Evolutionary conservation across 2,113 vertebrate species (phyloP).

Genomic region (Petrocephalus zakoni): DNA sequence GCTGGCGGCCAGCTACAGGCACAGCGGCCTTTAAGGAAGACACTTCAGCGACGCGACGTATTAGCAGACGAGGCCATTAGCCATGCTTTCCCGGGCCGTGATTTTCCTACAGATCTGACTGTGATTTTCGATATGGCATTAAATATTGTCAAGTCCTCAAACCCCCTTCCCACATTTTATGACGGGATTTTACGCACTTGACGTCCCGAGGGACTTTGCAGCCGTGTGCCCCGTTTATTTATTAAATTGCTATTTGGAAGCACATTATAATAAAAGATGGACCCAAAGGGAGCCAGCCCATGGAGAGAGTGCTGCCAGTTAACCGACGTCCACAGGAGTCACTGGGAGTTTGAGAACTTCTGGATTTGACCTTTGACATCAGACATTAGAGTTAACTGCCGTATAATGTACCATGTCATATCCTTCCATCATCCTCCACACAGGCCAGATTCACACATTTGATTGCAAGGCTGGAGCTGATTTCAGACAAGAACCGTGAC

Average conservation of each 20-base stretch:
- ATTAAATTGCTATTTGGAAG: background rate
- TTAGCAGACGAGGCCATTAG: slow-evolving; percentile 3
- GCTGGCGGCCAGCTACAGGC: background rate
- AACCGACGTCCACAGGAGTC: background rate
- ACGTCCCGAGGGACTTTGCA: background rate
- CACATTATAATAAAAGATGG: background rate
- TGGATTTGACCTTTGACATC: background rate
- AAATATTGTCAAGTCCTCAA: background rate
- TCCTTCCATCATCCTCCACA: background rate
- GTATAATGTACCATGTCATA: background rate
- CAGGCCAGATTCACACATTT: background rate
- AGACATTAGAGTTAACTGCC: background rate
- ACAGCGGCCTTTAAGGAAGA: background rate
- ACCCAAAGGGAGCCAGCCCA: background rate
- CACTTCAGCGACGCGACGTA: background rate
- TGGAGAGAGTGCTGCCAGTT: background rate
- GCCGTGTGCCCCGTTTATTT: background rate
- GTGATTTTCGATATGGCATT: slow-evolving; percentile 6
- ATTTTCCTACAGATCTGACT: slow-evolving; percentile 1
- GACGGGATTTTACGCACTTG: background rate
- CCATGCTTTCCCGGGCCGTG: background rate
- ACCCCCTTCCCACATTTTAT: background rate
- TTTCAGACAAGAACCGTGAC: background rate
- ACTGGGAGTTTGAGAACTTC: background rate
- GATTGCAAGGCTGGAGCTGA: background rate